Base-by-base conservation (phyloP, 2,113 vertebrate species). In the Vulpes lagopus region DNA sequence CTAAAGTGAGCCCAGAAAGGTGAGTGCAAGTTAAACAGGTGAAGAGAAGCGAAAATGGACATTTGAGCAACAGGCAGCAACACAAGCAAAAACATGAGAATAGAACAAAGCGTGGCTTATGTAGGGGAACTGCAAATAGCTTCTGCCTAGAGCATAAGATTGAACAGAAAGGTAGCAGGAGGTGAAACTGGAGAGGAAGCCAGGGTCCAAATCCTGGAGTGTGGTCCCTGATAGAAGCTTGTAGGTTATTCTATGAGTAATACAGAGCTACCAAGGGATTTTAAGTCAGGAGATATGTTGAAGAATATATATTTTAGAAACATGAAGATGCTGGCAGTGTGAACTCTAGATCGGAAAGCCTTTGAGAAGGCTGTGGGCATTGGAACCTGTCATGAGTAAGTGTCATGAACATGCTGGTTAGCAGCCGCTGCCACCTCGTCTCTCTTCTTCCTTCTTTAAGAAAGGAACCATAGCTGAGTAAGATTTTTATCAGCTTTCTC, bases 391-490 rank as follows among this genome's bases (percentile, higher is more conserved):
- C 96, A 53, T 95, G 92, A 92, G 19, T 25, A 17, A 22, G 89
- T 89, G n/a, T 94, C 95, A 9, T 20, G 91, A 25, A 94, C 62
- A 57, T 49, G 65, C 94, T 59, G 95, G 82, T 84, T 96, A 95
- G 94, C 97, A 90, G 79, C 97, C 6, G 35, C 79, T 51, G 92
- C 64, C 82, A 11, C 81, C 27, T 14, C 17, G 22, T 32, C 10
- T 43, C 43, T 43, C 23, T 55, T n/a, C 65, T 27, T 81, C 38
- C 57, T 69, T 95, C 84, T 86, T 53, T 15, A 82, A 96, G 94
- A 95, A 97, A 98, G 96, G 89, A 96, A 69, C 73, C 80, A 30
- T 85, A 81, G 71, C 93, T 81, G 95, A 92, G 38, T 88, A 51
- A 95, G 95, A 57, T 93, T 96, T 96, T 91, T 91, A 69, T 71